Evolutionary conservation across 2,113 vertebrate species (phyloP), one percentile per base, ranked within the genome.

Genomic region (Triplophysa siluroides): DNA sequence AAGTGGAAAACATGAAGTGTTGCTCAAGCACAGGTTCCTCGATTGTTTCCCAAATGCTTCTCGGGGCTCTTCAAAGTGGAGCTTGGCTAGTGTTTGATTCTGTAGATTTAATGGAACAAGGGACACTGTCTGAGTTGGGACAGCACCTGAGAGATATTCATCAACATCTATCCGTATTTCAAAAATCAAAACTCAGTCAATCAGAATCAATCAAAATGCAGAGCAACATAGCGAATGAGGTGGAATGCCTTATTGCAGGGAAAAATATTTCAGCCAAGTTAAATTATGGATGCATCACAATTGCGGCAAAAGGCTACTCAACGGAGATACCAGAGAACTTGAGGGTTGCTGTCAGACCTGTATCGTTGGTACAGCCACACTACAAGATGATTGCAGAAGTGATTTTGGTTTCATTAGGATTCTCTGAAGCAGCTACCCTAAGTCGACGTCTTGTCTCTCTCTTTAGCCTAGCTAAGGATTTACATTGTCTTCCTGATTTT

Each of bases 61-160:
- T 88, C 0, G 96, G 94, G 9, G 93, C 95, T 1, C 88, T 96
- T 38, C 93, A 93, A 70, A 81, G 88, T 1, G 95, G 95, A 2
- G 92, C 93, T 1, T 94, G 93, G 93, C 87, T 97, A 66, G 75
- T 96, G 5, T 78, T 96, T 75, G 88, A 93, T 9, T 88, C 84
- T 50, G 90, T 88, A 10, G 89, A 95, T 50, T 87, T 62, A 3
- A 83, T 97, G 43, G 85, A 88, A 23, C 83, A 80, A 2, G 87
- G 86, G 2, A 79, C 91, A 14, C 88, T 94, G 63, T 93, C 91
- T 0, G 82, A 90, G 23, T 81, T 96, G 43, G 92, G 91, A 56
- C 94, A 95, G 66, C 86, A 88, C 66, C 82, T 96, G 0, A 62
- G 52, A 0, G 88, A 94, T 47, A 89, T 96, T 73, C 88, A 89